Evolutionary conservation across 2,888 invertebrate genomes (phyloP), one percentile per base, ranked within the genome.

Genomic region (Troides helena): DNA sequence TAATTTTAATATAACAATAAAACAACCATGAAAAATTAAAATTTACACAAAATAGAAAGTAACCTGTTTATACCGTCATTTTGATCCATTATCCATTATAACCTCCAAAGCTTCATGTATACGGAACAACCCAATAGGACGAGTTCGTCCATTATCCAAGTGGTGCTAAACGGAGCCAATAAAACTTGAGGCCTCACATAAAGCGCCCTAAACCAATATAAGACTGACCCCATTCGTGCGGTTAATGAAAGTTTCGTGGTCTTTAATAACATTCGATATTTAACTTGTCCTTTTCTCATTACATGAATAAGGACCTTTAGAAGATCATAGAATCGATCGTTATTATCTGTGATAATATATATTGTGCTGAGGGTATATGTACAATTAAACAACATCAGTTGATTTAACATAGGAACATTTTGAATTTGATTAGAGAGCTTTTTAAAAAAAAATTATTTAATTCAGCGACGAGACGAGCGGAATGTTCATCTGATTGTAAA

Each of bases 121-220:
- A n/a, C n/a, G 56, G 18, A 4, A 56, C 3, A n/a, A 57, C 18
- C 21, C 6, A 57, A 21, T 10, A 18, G 57, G n/a, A 57, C 21
- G 21, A 50, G 63, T 64, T 64, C 36, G 53, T 65, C 62, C 58
- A 62, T 69, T 66, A 50, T 36, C 14, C 36, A 39, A 58, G 50
- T 30, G 70, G 25, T 63, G 36, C 53, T 70, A 62, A 70, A 30
- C 46, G 59, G 57, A 62, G 8, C 46, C 59, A 70, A 70, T 70
- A 66, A 69, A 70, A 65, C 65, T 62, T 17, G 18, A 66, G 46
- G 57, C 46, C 50, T 62, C 10, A 23, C 21, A 62, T 66, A 70
- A 66, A 66, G 62, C 65, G 66, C 23, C 69, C 69, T 70, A 66
- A 70, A 70, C n/a, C 66, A 66, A 70, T 25, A 62, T 14, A 18